Percentiles rank a stretch among this genome's conserved stretches.
Evolutionary conservation across 2,113 vertebrate genomes (phyloP).

Genomic region (Clinocottus analis): DNA sequence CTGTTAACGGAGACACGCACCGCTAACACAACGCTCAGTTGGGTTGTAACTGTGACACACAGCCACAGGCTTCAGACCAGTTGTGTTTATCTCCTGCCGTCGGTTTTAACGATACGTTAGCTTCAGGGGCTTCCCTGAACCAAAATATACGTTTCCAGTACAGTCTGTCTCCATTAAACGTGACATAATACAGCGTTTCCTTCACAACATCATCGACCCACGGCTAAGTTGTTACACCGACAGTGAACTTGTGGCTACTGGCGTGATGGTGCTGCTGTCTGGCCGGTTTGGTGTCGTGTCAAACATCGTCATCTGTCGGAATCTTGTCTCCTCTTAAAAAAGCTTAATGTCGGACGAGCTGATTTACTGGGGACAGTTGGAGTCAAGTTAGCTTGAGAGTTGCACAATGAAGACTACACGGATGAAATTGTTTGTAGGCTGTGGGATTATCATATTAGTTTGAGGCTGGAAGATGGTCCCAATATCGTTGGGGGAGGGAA

Average conservation of each 20-base stretch:
- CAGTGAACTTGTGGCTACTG: neutral
- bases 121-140: too few species aligned
- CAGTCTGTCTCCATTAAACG: neutral
- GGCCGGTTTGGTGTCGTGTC: neutral
- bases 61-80: conserved; percentile 6
- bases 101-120: neutral
- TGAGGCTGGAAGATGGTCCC: conserved; percentile 3
- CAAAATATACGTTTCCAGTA: too few species aligned
- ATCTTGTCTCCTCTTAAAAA: too few species aligned
- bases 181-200: neutral
- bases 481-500: conserved; percentile 11
- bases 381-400: neutral
- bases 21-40: conserved; percentile 47
- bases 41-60: conserved; percentile 4
- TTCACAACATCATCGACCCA: neutral
- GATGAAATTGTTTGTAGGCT: neutral
- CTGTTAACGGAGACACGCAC: conserved; percentile 25
- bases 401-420: neutral
- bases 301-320: neutral
- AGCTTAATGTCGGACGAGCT: too few species aligned
- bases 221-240: neutral
- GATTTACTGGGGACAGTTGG: too few species aligned
- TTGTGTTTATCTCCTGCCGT: neutral
- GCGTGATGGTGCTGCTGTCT: neutral
- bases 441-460: neutral